A percentile compares a stretch with the other conserved stretches of the same genome.
phyloP scores from a whole-genome alignment of 1,140 invertebrate species.

The Marisa cornuarietis region DNA sequence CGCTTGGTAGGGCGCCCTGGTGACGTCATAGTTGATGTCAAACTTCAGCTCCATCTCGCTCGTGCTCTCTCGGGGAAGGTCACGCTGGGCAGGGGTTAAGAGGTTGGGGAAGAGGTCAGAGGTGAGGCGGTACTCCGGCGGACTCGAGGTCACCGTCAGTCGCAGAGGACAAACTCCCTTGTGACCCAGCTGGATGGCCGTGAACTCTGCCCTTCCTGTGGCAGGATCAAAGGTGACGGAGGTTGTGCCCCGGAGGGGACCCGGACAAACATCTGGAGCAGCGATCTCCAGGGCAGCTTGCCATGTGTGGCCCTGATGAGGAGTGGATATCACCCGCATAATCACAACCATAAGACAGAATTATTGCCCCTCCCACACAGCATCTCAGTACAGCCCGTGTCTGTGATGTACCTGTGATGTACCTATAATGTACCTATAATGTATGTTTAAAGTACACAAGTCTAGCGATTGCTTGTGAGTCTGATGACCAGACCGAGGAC shows the following conservation, averaged over 20 bases:
- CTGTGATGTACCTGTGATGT: no score
- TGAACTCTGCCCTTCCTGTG: constrained; percentile 30
- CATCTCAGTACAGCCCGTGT: no score
- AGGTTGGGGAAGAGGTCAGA: constrained; percentile 20
- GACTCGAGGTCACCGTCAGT: constrained; percentile 35
- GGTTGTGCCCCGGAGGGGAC: constrained; percentile 29
- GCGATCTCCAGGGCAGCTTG: constrained; percentile 28
- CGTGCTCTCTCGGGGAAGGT: constrained; percentile 20
- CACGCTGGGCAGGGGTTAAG: constrained; percentile 8
- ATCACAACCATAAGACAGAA: neutral
- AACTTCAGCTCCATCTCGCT: constrained; percentile 35
- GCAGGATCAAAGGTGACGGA: constrained; percentile 26
- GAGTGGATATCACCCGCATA: neutral
- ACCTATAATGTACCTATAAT: no score
- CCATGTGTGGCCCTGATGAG: constrained; percentile 47
- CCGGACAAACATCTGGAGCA: constrained; percentile 29
- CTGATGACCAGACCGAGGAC: no score
- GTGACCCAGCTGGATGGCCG: constrained; percentile 25
- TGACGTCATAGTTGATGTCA: constrained; percentile 32
- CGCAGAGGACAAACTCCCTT: constrained; percentile 36
- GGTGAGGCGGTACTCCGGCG: constrained; percentile 37
- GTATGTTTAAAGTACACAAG: no score
- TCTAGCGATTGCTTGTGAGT: no score
- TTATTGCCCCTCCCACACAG: no score
- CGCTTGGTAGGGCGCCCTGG: constrained; percentile 5